Evolutionary conservation across 2,113 vertebrate species (phyloP).

Genomic region (Daboia siamensis): DNA sequence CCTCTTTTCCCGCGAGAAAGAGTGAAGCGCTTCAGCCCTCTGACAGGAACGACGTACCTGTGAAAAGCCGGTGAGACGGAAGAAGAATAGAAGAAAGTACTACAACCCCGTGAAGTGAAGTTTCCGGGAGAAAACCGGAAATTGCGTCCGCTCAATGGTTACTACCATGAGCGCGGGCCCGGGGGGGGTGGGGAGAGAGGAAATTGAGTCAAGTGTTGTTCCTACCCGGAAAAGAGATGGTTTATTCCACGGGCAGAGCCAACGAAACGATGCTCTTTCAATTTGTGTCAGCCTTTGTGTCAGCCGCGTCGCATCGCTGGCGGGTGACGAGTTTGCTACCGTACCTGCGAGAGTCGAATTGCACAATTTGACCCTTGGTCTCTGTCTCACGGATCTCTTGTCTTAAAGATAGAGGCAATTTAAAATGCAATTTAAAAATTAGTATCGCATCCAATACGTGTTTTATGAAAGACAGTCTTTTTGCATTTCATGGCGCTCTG

Average conservation of each 20-base stretch:
- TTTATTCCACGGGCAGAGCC: not conserved
- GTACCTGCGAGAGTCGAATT: not conserved
- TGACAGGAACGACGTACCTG: not conserved
- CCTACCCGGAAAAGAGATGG: not conserved
- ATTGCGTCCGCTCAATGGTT: not conserved
- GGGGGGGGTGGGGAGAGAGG: too few species aligned
- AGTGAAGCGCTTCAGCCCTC: not conserved
- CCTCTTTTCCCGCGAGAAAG: not conserved
- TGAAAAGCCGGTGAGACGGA: not conserved
- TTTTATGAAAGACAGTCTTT: not conserved
- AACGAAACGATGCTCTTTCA: not conserved
- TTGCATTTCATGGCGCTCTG: not conserved
- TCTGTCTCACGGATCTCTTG: not conserved
- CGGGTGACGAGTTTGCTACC: not conserved
- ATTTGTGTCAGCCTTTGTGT: not conserved
- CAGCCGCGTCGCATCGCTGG: too few species aligned
- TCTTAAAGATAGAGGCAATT: not conserved
- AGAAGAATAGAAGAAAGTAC: not conserved
- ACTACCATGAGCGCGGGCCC: not conserved
- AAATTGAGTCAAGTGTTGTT: too few species aligned
- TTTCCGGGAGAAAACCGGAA: slow-evolving; percentile 8
- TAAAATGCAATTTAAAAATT: not conserved
- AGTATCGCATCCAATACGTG: not conserved
- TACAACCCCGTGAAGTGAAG: not conserved
- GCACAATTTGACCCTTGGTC: not conserved